Evolutionary conservation across 2,888 invertebrate species (phyloP), one percentile per base, ranked within the genome.

Genomic region (Crossocerus cetratus): DNA sequence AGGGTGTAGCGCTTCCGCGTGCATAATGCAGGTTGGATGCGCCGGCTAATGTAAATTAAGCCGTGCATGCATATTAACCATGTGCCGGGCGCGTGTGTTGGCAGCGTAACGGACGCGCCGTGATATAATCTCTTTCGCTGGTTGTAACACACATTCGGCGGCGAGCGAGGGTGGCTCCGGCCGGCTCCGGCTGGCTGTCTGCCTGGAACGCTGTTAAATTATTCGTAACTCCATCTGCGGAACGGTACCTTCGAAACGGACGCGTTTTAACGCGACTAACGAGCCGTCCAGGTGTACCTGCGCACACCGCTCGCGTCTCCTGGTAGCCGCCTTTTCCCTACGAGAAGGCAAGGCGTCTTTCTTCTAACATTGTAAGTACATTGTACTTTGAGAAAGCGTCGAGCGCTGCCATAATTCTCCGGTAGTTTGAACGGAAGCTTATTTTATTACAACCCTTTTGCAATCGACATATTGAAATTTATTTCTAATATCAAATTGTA

Each of bases 21-120:
- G 70, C 79, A 82, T 83, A 83, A 86, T 86, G 79, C 83, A 77
- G 65, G 65, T 58, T 64, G 75, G 66, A 76, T 76, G 77, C 73
- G 22, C 59, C 58, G 72, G 74, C 79, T 78, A 81, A 84, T 84
- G 84, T 83, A 87, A 87, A 87, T 87, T 84, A 87, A 86, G 80
- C 83, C 84, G 80, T 78, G 83, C 84, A 86, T 87, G 87, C 85
- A 87, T 87, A 86, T 86, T 85, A 87, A 87, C 80, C 77, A 86
- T 80, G 72, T 72, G 85, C 82, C 32, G 4, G 1, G 32, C 32
- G 32, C 32, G 32, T 49, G 49, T 86, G 81, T 84, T 80, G 74
- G 78, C 78, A 76, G 82, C 80, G 80, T 78, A 83, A 83, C 86
- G 83, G 85, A 83, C 84, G 82, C 81, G 71, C 74, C 73, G 74